These are phyloP conservation scores for Drosophila erecta DNA, from an alignment of 1,140 invertebrate genomes.

Conservation along the genomic window DNA sequence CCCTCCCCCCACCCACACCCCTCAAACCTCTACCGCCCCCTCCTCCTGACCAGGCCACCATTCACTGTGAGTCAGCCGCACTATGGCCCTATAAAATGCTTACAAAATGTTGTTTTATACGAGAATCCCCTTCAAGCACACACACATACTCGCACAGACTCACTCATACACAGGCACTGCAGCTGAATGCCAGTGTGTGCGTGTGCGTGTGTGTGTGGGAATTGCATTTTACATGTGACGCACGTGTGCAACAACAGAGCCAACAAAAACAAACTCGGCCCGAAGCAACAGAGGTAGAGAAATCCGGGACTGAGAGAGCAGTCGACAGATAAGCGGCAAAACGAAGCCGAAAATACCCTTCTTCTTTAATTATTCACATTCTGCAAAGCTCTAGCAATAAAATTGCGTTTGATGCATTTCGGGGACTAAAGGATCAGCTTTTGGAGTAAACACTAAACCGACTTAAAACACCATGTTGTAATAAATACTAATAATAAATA, in stretches of 20 bases:
- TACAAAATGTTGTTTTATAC: conserved; percentile 83
- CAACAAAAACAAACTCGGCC: conserved; percentile 52
- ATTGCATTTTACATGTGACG: conserved; percentile 76
- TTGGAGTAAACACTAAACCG: too few species aligned
- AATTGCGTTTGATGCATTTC: too few species aligned
- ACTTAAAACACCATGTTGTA: too few species aligned
- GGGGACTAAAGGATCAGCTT: too few species aligned
- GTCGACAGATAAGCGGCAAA: not conserved
- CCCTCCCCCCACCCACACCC: too few species aligned
- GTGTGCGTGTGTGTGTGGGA: conserved; percentile 39
- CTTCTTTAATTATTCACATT: not conserved
- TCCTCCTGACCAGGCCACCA: conserved; percentile 25
- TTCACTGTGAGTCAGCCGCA: conserved; percentile 60
- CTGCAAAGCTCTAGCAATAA: too few species aligned
- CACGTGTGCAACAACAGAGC: conserved; percentile 68
- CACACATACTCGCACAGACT: not conserved
- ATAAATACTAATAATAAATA: too few species aligned
- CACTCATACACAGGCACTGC: conserved; percentile 5
- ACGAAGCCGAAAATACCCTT: conserved; percentile 15
- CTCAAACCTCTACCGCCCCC: not conserved
- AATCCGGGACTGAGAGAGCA: conserved; percentile 5
- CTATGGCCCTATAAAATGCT: conserved; percentile 77
- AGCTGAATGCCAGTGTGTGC: conserved; percentile 3
- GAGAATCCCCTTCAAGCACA: conserved; percentile 23
- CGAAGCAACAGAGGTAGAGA: conserved; percentile 45